Conservation (phyloP, 2,888 invertebrate species). For the Sthenelais limicola region DNA sequence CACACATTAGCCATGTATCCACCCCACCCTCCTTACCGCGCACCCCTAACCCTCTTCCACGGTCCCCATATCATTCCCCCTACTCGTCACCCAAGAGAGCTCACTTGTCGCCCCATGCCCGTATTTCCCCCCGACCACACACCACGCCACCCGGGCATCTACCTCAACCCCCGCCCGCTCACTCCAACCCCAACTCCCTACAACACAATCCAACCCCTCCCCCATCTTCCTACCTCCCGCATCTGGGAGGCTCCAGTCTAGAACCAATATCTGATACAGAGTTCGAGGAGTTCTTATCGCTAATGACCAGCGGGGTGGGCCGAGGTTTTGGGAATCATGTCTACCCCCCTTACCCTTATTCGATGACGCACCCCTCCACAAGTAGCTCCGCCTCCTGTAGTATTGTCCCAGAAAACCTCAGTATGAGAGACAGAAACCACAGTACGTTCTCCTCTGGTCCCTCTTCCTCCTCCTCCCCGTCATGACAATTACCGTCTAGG, state of each 20-base stretch:
- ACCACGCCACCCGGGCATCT: conserved; percentile 12
- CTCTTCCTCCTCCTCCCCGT: conserved; percentile 22
- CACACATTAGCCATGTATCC: conserved; percentile 7
- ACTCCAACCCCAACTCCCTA: conserved; percentile 27
- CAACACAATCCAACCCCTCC: conserved; percentile 39
- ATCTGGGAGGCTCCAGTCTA: background rate
- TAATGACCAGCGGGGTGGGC: conserved; percentile 37
- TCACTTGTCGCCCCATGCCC: conserved; percentile 9
- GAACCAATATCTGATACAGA: conserved; percentile 25
- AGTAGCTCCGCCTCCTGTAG: conserved; percentile 27
- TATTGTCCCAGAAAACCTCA: conserved; percentile 36
- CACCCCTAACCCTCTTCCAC: conserved; percentile 17
- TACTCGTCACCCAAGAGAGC: conserved; percentile 28
- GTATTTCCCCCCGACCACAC: background rate
- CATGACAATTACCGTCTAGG: conserved; percentile 31
- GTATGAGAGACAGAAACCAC: conserved; percentile 17
- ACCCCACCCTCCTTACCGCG: conserved; percentile 22
- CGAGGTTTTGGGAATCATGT: background rate
- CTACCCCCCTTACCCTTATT: conserved; percentile 8
- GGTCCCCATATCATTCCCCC: conserved; percentile 27
- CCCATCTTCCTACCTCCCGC: conserved; percentile 40
- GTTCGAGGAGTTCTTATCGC: conserved; percentile 36
- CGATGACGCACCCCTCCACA: background rate
- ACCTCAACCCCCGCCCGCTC: conserved; percentile 31
- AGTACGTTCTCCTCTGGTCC: background rate